These are phyloP conservation scores for Platyscapa corneri DNA, from an alignment of 1,140 invertebrate species.

Conservation along the genomic window DNA sequence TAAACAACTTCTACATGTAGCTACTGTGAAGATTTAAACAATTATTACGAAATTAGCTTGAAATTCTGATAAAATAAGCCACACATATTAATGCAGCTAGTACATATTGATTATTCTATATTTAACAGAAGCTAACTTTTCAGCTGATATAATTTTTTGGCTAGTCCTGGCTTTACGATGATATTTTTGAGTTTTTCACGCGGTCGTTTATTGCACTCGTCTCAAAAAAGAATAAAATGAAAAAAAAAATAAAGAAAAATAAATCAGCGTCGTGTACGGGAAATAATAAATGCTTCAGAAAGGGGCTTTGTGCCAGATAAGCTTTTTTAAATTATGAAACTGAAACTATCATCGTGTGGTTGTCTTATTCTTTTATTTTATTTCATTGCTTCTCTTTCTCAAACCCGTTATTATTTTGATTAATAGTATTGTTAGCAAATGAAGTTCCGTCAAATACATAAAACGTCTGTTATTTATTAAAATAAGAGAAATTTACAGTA, in stretches of 20 bases:
- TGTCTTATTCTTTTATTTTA: constrained; percentile 25
- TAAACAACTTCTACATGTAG: too few relatives aligned
- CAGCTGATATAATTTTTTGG: constrained; percentile 20
- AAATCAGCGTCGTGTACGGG: constrained; percentile 42
- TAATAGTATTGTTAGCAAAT: constrained; percentile 47
- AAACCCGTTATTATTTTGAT: constrained; percentile 47
- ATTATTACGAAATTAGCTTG: too few relatives aligned
- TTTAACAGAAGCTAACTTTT: neutral
- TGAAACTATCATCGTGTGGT: constrained; percentile 43
- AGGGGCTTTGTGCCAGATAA: constrained; percentile 46
- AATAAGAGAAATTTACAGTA: constrained; percentile 30
- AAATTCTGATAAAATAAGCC: too few relatives aligned
- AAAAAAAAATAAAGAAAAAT: constrained; percentile 40
- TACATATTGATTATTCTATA: neutral
- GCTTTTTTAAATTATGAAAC: constrained; percentile 51
- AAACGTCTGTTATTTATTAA: constrained; percentile 43
- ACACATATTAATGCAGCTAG: too few relatives aligned
- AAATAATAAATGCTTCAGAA: constrained; percentile 50
- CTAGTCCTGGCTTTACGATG: neutral
- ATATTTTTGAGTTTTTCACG: neutral
- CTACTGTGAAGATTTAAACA: too few relatives aligned
- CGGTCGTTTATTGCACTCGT: constrained; percentile 22
- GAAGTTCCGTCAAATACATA: constrained; percentile 36
- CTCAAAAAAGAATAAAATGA: constrained; percentile 22
- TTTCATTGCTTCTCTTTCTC: constrained; percentile 18